A percentile compares a stretch with the other conserved stretches of the same genome.
phyloP scores from a whole-genome alignment of 2,888 invertebrate genomes.

The Lithosia quadra region DNA sequence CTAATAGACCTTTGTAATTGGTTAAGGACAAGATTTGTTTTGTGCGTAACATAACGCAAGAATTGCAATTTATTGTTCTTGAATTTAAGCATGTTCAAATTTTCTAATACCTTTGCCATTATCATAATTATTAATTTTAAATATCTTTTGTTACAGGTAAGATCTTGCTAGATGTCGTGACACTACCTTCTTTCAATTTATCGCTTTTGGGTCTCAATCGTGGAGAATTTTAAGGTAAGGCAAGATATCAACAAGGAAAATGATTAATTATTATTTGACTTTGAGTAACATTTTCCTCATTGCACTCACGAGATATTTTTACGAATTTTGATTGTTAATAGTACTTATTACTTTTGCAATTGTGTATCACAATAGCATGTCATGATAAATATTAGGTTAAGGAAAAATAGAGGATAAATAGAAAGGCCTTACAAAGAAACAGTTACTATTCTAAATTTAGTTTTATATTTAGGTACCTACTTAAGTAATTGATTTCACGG shows the following conservation, averaged over 20 bases:
- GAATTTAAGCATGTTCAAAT: neutral
- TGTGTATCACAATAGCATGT: no score
- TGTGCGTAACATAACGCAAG: conserved; percentile 10
- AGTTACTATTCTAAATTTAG: no score
- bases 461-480: no score
- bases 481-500: no score
- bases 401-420: no score
- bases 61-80: neutral
- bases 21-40: conserved; percentile 12
- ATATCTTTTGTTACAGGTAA: conserved; percentile 6
- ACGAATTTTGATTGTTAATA: neutral
- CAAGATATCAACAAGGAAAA: neutral
- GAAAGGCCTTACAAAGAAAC: no score
- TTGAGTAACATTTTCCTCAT: neutral
- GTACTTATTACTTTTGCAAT: no score
- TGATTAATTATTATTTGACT: neutral
- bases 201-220: neutral
- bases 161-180: neutral
- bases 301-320: neutral
- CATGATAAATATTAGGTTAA: no score
- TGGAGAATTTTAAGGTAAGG: neutral
- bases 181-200: neutral
- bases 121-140: neutral
- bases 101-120: neutral
- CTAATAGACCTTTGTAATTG: conserved; percentile 28